Conservation (phyloP, 2,113 vertebrate genomes). For the Casuarius casuarius region DNA sequence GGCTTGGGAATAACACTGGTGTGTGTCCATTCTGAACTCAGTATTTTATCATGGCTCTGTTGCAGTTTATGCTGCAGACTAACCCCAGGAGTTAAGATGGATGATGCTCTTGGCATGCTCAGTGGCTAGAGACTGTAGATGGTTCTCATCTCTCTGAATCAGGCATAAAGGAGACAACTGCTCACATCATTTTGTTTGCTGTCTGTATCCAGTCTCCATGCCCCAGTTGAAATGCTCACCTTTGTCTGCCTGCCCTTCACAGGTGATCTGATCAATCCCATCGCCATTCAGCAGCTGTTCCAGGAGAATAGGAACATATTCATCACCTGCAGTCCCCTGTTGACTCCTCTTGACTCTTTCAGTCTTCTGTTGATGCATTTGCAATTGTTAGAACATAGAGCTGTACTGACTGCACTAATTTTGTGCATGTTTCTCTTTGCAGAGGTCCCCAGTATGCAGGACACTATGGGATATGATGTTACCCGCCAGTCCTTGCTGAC, state of each 20-base stretch:
- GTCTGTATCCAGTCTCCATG: neutral
- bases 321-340: neutral
- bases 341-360: neutral
- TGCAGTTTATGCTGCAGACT: neutral
- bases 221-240: neutral
- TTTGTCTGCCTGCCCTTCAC: neutral
- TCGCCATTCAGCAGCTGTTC: neutral
- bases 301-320: neutral
- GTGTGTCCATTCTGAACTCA: neutral
- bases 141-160: neutral
- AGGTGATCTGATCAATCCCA: neutral
- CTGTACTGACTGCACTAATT: neutral
- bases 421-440: neutral
- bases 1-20: neutral
- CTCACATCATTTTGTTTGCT: neutral
- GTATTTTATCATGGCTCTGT: neutral
- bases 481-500: slow-evolving; percentile 66
- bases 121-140: neutral
- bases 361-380: neutral
- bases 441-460: slow-evolving; percentile 90
- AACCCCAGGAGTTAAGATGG: neutral
- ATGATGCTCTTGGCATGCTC: neutral
- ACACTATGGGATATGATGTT: slow-evolving; percentile 80
- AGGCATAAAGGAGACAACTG: neutral
- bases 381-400: neutral